phyloP scores from a whole-genome alignment of 2,797 vertebrate genomes.

The Chelonia mydas region DNA sequence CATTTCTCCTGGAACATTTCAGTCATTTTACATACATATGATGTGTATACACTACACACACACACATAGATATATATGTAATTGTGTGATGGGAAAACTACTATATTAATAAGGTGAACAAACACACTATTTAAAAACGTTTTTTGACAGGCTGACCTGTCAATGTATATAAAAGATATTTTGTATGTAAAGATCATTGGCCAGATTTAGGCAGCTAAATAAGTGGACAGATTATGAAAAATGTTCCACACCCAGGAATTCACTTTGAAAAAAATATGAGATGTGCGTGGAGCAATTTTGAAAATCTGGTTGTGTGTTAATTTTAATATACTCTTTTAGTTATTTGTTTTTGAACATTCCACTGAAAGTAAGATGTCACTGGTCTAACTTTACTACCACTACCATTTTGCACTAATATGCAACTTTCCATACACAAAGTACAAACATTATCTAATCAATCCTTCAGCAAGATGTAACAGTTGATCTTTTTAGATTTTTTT shows the following conservation, averaged over 20 bases:
- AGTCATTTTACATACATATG: neutral
- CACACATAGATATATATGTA: neutral
- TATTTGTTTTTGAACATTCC: neutral
- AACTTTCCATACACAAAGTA: neutral
- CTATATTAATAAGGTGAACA: neutral
- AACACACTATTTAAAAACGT: neutral
- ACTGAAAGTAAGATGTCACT: constrained; percentile 5
- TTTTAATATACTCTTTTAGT: neutral
- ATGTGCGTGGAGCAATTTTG: neutral
- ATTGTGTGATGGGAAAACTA: neutral
- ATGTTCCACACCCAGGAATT: neutral
- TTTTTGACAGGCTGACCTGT: neutral
- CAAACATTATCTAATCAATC: neutral
- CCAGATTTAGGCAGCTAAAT: neutral
- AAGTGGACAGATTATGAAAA: neutral
- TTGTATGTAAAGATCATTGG: neutral
- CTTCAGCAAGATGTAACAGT: neutral
- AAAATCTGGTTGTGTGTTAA: neutral
- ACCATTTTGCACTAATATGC: neutral
- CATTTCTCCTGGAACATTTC: constrained; percentile 38
- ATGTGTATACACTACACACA: constrained; percentile 12
- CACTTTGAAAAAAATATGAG: neutral
- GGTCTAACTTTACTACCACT: constrained; percentile 22
- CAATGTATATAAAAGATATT: neutral
- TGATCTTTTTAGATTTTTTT: neutral